Base-by-base conservation (phyloP, 2,888 invertebrate species). In the Baronia brevicornis region DNA sequence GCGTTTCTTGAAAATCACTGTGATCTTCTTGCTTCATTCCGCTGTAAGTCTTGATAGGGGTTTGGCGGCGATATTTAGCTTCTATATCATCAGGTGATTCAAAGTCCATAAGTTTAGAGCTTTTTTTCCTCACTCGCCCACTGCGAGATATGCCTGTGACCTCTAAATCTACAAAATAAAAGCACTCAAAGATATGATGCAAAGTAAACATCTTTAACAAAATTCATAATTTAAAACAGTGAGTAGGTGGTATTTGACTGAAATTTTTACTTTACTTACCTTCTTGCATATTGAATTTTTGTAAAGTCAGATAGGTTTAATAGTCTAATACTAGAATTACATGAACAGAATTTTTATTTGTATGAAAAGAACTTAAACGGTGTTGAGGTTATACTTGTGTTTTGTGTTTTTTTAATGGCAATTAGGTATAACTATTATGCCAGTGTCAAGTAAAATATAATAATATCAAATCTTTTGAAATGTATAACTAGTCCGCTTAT, bases 21-120 rank as follows among this genome's bases (percentile, higher is more conserved):
- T 50, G 36, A 10, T 74, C 78, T 5, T 78, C 78, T 4, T 54
- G 61, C 1, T 63, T 51, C 12, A 63, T 57, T 0, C 54, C 59
- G 0, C 57, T 44, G 10, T 59, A 74, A 0, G 69, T 46, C 40
- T 79, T 84, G 3, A 67, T 54, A 0, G 75, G 73, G 0, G 75
- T 71, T 37, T 84, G 70, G 49, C 74, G 61, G 0, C 73, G 55
- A 46, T 84, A 88, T 34, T 86, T 85, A 11, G 88, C 85, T 44
- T 92, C 94, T 28, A 93, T 89, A 57, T 95, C 96, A 63, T 96
- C 97, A 0, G 93, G 92, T 0, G 94, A 94, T 64, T 95, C 94
- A 77, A 96, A 97, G 69, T 96, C 97, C 75, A 95, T 90, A 22
- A 98, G 84, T 66, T 97, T 96, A 0, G 96, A 96, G 8, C 96